Evolutionary conservation across 2,888 invertebrate genomes (phyloP).

Genomic region (Synanthedon andrenaeformis): DNA sequence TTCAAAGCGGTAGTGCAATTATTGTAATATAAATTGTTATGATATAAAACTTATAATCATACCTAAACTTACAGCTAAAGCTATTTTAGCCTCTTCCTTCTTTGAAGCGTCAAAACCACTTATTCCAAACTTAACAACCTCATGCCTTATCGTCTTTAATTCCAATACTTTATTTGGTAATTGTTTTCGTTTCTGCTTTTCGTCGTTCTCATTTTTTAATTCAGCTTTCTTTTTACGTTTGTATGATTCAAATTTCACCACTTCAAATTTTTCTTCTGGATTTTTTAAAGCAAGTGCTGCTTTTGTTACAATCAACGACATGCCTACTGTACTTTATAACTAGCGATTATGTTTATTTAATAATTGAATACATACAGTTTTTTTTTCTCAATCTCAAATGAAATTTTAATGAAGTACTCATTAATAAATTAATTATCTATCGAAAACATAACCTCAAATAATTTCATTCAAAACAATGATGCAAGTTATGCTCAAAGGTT

Average conservation of each 20-base stretch:
- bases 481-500: no score
- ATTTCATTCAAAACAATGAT: not conserved
- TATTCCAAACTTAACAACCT: slow-evolving; percentile 87
- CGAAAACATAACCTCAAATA: not conserved
- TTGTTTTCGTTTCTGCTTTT: slow-evolving; percentile 12
- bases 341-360: no score
- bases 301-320: slow-evolving; percentile 60
- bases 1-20: no score
- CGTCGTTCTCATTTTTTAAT: slow-evolving; percentile 14
- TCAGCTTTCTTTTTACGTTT: slow-evolving; percentile 56
- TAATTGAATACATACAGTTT: no score
- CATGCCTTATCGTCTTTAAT: slow-evolving; percentile 81
- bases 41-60: not conserved
- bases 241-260: slow-evolving; percentile 61
- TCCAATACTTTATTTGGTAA: slow-evolving; percentile 67
- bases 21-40: not conserved
- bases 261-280: slow-evolving; percentile 48
- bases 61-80: slow-evolving; percentile 82
- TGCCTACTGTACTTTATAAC: slow-evolving; percentile 9
- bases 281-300: slow-evolving; percentile 60
- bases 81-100: slow-evolving; percentile 83
- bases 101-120: slow-evolving; percentile 77
- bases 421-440: not conserved
- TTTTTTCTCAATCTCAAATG: no score
- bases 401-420: not conserved